These are phyloP conservation scores for Bombus pyrosoma DNA, from an alignment of 1,140 invertebrate species.

Conservation along the genomic window DNA sequence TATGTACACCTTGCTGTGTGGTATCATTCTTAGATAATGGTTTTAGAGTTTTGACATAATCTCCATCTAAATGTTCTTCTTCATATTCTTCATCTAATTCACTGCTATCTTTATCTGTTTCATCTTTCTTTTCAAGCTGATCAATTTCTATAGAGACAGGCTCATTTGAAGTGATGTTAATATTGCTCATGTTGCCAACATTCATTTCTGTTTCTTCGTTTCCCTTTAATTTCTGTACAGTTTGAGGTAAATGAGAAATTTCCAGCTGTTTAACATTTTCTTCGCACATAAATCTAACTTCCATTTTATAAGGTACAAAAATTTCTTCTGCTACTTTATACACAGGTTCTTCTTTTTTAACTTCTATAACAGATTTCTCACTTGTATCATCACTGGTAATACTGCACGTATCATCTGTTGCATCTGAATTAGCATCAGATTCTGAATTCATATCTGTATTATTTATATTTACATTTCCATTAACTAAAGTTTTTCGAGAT, in stretches of 20 bases:
- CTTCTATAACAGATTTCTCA: slow-evolving; percentile 69
- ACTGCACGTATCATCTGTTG: slow-evolving; percentile 66
- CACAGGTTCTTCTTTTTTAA: slow-evolving; percentile 47
- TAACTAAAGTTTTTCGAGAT: slow-evolving; percentile 69
- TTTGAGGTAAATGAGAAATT: slow-evolving; percentile 34
- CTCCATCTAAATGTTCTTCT: slow-evolving; percentile 65
- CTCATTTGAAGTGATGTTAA: not conserved
- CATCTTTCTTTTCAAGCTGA: slow-evolving; percentile 34
- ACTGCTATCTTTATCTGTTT: slow-evolving; percentile 40
- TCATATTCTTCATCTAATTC: slow-evolving; percentile 46
- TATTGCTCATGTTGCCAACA: not conserved
- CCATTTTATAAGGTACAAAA: slow-evolving; percentile 51
- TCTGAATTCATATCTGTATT: slow-evolving; percentile 61
- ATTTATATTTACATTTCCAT: slow-evolving; percentile 67
- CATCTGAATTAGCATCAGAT: slow-evolving; percentile 64
- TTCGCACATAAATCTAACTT: slow-evolving; percentile 68
- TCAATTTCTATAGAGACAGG: not conserved
- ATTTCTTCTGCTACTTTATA: slow-evolving; percentile 36
- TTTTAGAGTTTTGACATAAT: slow-evolving; percentile 74
- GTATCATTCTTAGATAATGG: slow-evolving; percentile 59
- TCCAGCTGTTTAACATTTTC: slow-evolving; percentile 54
- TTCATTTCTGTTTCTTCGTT: not conserved
- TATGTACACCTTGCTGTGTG: slow-evolving; percentile 46
- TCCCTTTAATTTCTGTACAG: slow-evolving; percentile 46
- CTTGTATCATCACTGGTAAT: slow-evolving; percentile 62